Evolutionary conservation across 2,113 vertebrate genomes (phyloP).

Genomic region (Callaeas wilsoni): DNA sequence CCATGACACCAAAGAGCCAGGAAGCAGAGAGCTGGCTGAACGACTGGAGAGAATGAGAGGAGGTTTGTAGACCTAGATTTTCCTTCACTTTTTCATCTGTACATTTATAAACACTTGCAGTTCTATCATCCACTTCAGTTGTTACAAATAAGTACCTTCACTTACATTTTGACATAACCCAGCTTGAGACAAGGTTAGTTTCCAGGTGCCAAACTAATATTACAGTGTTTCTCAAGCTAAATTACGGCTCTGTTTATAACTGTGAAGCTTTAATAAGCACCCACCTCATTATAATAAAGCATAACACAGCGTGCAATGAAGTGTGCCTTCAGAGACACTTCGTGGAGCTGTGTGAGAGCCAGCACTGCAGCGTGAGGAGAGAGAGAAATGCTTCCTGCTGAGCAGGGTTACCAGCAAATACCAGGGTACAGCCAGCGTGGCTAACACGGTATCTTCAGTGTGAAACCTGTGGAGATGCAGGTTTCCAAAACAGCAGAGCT

Average conservation of each 20-base stretch:
- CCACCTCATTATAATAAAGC: background rate
- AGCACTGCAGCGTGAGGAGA: background rate
- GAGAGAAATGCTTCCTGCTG: background rate
- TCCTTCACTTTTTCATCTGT: background rate
- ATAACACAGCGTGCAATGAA: background rate
- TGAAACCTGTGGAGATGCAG: background rate
- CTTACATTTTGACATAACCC: background rate
- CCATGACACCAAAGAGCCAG: background rate
- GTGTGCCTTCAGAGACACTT: background rate
- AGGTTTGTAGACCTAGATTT: background rate
- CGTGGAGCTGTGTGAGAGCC: background rate
- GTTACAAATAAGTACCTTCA: background rate
- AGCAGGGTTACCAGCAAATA: background rate
- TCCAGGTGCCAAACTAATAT: background rate
- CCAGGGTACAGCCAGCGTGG: rapidly evolving
- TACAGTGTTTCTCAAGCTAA: background rate
- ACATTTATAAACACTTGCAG: background rate
- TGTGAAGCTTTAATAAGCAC: constrained; percentile 2
- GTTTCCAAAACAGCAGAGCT: background rate
- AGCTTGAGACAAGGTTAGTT: background rate
- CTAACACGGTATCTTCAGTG: rapidly evolving
- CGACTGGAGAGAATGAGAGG: background rate
- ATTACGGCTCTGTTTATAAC: background rate
- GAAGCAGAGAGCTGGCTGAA: background rate
- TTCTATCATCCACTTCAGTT: background rate